Evolutionary conservation across 2,888 invertebrate species (phyloP).

Genomic region (Ormyrus rosae): DNA sequence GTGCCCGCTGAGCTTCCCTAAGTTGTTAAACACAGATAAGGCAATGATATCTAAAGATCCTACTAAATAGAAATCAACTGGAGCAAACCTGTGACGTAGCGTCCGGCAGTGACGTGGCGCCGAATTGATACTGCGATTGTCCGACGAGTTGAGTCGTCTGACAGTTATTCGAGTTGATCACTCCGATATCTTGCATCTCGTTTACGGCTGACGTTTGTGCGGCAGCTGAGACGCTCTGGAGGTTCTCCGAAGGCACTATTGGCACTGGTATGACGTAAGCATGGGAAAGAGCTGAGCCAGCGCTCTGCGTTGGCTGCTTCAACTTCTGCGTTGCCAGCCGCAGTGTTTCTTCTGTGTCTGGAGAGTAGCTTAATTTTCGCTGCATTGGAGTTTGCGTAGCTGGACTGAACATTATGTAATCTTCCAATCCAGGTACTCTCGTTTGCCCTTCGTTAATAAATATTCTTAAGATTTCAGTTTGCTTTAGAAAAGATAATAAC

Average conservation of each 20-base stretch:
- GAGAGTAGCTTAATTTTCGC: slow-evolving; percentile 69
- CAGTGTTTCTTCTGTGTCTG: slow-evolving; percentile 73
- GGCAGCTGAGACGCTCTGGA: slow-evolving; percentile 60
- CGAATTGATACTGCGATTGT: slow-evolving; percentile 68
- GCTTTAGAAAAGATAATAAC: neutral
- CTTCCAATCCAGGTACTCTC: slow-evolving; percentile 70
- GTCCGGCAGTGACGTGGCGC: slow-evolving; percentile 67
- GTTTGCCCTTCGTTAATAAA: slow-evolving; percentile 65
- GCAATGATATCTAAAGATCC: neutral
- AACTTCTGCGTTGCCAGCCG: slow-evolving; percentile 72
- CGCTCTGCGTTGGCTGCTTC: slow-evolving; percentile 66
- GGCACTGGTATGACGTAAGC: slow-evolving; percentile 74
- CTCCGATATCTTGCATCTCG: slow-evolving; percentile 41
- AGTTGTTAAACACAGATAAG: neutral
- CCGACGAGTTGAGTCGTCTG: slow-evolving; percentile 61
- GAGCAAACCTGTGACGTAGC: slow-evolving; percentile 57
- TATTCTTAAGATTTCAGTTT: neutral
- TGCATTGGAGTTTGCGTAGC: slow-evolving; percentile 71
- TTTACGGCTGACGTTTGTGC: slow-evolving; percentile 32
- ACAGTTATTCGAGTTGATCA: slow-evolving; percentile 60
- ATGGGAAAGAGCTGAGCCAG: slow-evolving; percentile 66
- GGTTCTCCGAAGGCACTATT: slow-evolving; percentile 72
- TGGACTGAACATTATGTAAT: slow-evolving; percentile 72
- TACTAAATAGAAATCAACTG: neutral
- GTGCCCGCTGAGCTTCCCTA: slow-evolving; percentile 55